Base-by-base conservation (phyloP, 2,113 vertebrate species). In the Anolis sagrei region DNA sequence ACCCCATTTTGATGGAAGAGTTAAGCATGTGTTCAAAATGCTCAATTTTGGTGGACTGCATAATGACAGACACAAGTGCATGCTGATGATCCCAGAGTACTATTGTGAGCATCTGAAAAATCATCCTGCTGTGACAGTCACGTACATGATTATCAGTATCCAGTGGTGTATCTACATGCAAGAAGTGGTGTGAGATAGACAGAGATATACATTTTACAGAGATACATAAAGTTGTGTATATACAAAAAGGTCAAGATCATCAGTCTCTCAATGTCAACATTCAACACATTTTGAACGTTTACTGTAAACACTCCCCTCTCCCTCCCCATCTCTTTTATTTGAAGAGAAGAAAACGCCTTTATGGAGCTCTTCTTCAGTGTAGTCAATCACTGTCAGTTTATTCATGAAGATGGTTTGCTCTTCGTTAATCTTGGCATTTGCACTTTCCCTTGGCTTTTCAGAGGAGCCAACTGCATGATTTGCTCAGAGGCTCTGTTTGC, bases 351-450 rank as follows among this genome's bases (percentile, higher is more conserved):
- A 89, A 89, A 49, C 11, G 16, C 61, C 3, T 78, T 76, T 70
- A 54, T 87, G 48, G 54, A 5, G 73, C 34, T 88, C 48, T 82
- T 58, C 82, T 86, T 58, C 25, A 34, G 0, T 80, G 83, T 74
- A 94, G 89, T 85, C 89, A 89, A 87, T 90, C 86, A 91, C 66
- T 95, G 91, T 90, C 80, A 49, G 49, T 91, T 94, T 94, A 91
- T 89, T 85, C 92, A 93, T 92, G 0, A 1, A 85, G 90, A 90
- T 92, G 90, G 83, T 92, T 94, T 88, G 87, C 91, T 92, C 94
- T 94, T 91, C 90, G 91, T 89, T 82, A 93, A 93, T 92, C 91
- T 93, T 94, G 94, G 91, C 94, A 83, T 94, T 89, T 92, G 91
- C 89, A 91, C 77, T 92, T 90, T 87, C 90, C 72, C 90, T 90